These are phyloP conservation scores for Rhea pennata DNA, from an alignment of 2,113 vertebrate species.

Conservation along the genomic window DNA sequence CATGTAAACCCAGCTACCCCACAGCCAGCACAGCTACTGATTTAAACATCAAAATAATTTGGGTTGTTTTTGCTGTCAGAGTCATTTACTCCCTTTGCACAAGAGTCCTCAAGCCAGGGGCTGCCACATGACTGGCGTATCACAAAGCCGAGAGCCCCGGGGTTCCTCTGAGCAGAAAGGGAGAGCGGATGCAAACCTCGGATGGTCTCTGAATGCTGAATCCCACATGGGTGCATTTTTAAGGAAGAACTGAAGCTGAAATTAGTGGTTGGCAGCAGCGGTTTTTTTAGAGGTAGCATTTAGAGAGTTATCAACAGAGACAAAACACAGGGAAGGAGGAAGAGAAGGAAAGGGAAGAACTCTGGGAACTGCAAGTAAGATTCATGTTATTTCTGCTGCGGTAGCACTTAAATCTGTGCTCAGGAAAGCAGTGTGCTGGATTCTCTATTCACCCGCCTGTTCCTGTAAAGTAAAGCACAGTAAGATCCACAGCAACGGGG, in stretches of 20 bases:
- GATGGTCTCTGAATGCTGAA: not conserved
- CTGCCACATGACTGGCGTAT: not conserved
- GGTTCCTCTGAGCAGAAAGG: not conserved
- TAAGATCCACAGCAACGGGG: not conserved
- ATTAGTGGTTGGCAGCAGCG: conserved; percentile 23
- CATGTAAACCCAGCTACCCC: not conserved
- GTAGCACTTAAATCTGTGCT: not conserved
- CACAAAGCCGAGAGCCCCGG: accelerated
- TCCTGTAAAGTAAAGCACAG: not conserved
- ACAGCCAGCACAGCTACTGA: not conserved
- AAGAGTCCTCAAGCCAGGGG: not conserved
- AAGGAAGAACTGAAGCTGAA: conserved; percentile 19
- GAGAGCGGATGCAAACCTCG: not conserved
- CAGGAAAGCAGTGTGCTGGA: conserved; percentile 20
- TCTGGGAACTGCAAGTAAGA: not conserved
- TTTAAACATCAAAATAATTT: not conserved
- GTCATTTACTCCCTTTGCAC: not conserved
- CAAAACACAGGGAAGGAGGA: not conserved
- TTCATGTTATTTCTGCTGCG: conserved; percentile 7
- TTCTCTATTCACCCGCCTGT: conserved; percentile 7
- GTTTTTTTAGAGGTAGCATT: conserved; percentile 45
- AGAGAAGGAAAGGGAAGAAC: conserved; percentile 13
- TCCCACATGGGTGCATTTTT: not conserved
- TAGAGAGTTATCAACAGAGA: conserved; percentile 43
- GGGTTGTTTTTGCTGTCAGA: not conserved